Evolutionary conservation across 2,797 vertebrate species (phyloP).

Genomic region (Protosalanx chinensis): DNA sequence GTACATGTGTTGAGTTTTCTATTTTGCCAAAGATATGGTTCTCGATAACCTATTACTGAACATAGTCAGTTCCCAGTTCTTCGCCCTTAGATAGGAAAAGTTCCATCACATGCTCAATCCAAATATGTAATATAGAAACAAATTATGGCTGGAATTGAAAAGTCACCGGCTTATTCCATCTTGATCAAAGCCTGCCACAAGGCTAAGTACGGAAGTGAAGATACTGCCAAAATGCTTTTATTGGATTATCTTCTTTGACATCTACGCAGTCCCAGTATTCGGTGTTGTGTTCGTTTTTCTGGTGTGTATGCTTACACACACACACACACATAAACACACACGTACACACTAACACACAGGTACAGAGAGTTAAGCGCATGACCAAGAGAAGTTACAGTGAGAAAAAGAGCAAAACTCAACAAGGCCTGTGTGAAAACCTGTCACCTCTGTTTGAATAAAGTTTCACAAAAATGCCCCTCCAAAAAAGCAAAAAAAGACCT

Average conservation of each 20-base stretch:
- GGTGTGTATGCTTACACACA: neutral
- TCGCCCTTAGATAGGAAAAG: constrained; percentile 81
- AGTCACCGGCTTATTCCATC: constrained; percentile 97
- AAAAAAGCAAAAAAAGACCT: neutral
- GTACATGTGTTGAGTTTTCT: constrained; percentile 97
- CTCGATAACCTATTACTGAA: constrained; percentile 96
- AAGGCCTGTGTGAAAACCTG: neutral
- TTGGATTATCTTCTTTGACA: constrained; percentile 94
- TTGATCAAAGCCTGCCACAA: constrained; percentile 98
- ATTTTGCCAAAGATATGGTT: constrained; percentile 96
- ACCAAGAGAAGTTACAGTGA: neutral
- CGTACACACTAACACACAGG: neutral
- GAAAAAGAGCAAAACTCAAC: neutral
- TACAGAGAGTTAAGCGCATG: neutral
- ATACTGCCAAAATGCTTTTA: constrained; percentile 87
- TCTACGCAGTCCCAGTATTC: constrained; percentile 71
- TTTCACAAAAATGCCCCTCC: neutral
- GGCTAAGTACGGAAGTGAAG: constrained; percentile 90
- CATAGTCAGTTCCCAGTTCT: constrained; percentile 79
- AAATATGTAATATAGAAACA: constrained; percentile 98
- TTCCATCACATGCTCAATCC: constrained; percentile 94
- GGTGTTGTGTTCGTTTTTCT: constrained; percentile 5
- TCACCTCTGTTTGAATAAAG: neutral
- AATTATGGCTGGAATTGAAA: constrained; percentile 99
- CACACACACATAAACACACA: constrained; percentile 6